These are phyloP conservation scores for Pangasius sanitwongsei DNA, from an alignment of 2,797 vertebrate genomes.

Conservation along the genomic window DNA sequence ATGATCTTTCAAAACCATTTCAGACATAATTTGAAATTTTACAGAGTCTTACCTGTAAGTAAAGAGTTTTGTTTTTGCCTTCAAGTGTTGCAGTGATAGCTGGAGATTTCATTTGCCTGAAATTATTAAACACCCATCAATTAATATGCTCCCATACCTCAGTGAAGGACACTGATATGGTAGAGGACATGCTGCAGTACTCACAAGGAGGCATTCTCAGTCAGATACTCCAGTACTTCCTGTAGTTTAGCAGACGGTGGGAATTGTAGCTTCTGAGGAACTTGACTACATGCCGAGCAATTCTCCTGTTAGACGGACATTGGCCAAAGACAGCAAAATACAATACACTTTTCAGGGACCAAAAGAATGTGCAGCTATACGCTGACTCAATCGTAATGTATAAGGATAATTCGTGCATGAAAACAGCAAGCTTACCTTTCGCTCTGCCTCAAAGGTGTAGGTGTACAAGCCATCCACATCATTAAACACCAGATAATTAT, in stretches of 20 bases:
- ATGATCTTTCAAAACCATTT: background rate
- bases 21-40: background rate
- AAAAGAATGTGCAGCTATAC: background rate
- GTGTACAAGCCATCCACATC: slow-evolving; percentile 95
- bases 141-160: background rate
- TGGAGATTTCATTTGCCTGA: slow-evolving; percentile 97
- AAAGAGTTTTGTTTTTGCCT: slow-evolving; percentile 96
- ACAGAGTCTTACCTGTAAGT: slow-evolving; percentile 85
- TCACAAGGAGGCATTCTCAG: slow-evolving; percentile 91
- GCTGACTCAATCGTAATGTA: background rate
- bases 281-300: slow-evolving; percentile 93
- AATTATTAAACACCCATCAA: slow-evolving; percentile 1
- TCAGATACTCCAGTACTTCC: slow-evolving; percentile 93
- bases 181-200: slow-evolving; percentile 60
- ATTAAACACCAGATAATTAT: slow-evolving; percentile 97
- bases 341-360: background rate
- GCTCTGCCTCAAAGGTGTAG: slow-evolving; percentile 94
- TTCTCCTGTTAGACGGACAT: slow-evolving; percentile 78
- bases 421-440: slow-evolving; percentile 81
- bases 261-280: slow-evolving; percentile 93
- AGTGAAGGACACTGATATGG: background rate
- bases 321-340: background rate
- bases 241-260: slow-evolving; percentile 92
- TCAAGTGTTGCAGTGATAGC: slow-evolving; percentile 96
- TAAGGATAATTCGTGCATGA: background rate